phyloP scores from a whole-genome alignment of 1,140 invertebrate genomes.

The Metopolophium dirhodum region DNA sequence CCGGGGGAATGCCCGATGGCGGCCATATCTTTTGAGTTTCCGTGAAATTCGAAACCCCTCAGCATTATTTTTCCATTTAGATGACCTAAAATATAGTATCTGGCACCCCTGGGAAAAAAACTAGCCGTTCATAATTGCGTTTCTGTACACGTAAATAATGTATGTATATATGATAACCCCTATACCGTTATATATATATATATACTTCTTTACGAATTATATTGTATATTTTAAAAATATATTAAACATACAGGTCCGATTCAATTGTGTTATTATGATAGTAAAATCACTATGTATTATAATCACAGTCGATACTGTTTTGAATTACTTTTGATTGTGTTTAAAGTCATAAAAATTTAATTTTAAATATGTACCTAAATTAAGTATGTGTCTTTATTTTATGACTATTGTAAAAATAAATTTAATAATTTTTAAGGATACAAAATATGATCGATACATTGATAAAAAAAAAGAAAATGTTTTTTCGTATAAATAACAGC shows the following conservation, averaged over 20 bases:
- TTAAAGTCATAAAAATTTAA: neutral
- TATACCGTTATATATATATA: neutral
- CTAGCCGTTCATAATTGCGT: conserved; percentile 29
- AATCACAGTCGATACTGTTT: neutral
- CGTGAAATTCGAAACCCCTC: conserved; percentile 39
- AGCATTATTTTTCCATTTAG: conserved; percentile 42
- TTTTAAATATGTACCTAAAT: neutral
- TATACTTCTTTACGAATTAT: neutral
- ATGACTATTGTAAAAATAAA: neutral
- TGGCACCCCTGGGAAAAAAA: neutral
- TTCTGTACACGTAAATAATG: neutral
- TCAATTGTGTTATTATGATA: neutral
- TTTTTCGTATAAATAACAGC: neutral
- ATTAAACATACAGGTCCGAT: neutral
- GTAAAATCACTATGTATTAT: neutral
- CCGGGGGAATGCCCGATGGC: neutral
- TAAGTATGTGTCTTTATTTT: neutral
- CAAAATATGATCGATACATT: neutral
- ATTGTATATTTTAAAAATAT: conserved; percentile 15
- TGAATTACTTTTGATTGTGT: neutral
- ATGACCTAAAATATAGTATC: conserved; percentile 18
- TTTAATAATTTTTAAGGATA: neutral
- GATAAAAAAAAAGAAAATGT: neutral
- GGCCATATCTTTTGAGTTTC: conserved; percentile 14
- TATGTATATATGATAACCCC: neutral